These are phyloP conservation scores for Protomyctophum bolini DNA, from an alignment of 2,113 vertebrate genomes.

Conservation along the genomic window DNA sequence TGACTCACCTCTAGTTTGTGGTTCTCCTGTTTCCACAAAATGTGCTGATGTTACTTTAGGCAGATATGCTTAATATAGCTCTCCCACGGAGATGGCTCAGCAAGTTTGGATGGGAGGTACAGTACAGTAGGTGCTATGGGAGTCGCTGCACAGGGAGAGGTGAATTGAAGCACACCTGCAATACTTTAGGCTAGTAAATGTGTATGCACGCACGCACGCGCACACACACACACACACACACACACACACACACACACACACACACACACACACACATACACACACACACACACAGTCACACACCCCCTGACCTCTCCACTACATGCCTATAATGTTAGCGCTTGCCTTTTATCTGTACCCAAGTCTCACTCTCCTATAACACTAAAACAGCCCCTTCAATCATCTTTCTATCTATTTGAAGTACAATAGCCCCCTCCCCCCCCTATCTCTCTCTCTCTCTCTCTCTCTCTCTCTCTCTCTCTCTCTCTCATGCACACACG, in stretches of 20 bases:
- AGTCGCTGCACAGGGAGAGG: not conserved
- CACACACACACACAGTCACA: no score
- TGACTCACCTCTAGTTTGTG: not conserved
- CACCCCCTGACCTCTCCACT: no score
- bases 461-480: not conserved
- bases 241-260: not conserved
- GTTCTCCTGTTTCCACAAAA: not conserved
- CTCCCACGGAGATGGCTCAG: conserved; percentile 7
- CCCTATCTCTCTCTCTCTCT: not conserved
- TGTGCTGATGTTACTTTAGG: conserved; percentile 30
- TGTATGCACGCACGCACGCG: not conserved
- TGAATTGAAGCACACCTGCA: conserved; percentile 29
- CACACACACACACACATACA: no score
- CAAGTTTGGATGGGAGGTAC: conserved; percentile 15
- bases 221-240: conserved; percentile 1
- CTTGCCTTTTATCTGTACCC: no score
- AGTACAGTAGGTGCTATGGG: no score
- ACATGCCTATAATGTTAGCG: no score
- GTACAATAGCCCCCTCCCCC: not conserved
- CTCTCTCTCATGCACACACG: not conserved
- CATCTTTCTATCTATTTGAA: not conserved
- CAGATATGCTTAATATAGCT: conserved; percentile 10
- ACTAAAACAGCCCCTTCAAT: no score
- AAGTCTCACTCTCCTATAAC: not conserved
- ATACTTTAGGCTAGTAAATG: not conserved